Percentiles rank a stretch among this genome's conserved stretches.
These are phyloP conservation scores for Myanophis thanlyinensis DNA, from an alignment of 2,113 vertebrate genomes.

Conservation along the genomic window DNA sequence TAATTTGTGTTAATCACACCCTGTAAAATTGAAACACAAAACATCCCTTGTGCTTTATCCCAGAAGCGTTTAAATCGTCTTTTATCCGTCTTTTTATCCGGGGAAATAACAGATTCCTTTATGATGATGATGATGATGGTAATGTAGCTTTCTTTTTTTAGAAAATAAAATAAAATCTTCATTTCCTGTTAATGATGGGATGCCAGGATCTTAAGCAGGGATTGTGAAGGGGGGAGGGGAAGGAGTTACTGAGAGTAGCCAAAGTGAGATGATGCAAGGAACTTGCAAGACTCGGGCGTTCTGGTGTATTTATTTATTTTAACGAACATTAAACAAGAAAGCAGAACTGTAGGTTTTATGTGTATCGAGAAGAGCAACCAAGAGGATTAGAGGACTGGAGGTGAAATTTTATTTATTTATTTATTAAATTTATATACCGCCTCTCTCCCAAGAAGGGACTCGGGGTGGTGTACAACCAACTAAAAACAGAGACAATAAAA, in stretches of 20 bases:
- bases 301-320: not conserved
- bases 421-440: too few relatives aligned
- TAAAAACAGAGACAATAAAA: too few relatives aligned
- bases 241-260: conserved; percentile 10
- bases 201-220: conserved; percentile 37
- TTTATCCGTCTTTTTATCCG: conserved; percentile 44
- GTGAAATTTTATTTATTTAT: too few relatives aligned
- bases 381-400: too few relatives aligned
- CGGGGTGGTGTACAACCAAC: too few relatives aligned
- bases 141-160: conserved; percentile 58
- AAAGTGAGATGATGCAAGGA: conserved; percentile 24
- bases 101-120: conserved; percentile 54
- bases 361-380: not conserved
- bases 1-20: not conserved
- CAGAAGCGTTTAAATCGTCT: conserved; percentile 40
- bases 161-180: conserved; percentile 28
- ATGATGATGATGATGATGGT: conserved; percentile 46
- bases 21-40: conserved; percentile 28
- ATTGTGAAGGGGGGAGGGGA: accelerated
- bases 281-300: not conserved
- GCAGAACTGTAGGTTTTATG: not conserved
- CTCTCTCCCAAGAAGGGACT: too few relatives aligned
- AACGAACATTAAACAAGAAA: not conserved
- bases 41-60: conserved; percentile 41
- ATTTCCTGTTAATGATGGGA: conserved; percentile 52